Conservation (phyloP, 2,888 invertebrate species). For the Standfussiana lucernea region DNA sequence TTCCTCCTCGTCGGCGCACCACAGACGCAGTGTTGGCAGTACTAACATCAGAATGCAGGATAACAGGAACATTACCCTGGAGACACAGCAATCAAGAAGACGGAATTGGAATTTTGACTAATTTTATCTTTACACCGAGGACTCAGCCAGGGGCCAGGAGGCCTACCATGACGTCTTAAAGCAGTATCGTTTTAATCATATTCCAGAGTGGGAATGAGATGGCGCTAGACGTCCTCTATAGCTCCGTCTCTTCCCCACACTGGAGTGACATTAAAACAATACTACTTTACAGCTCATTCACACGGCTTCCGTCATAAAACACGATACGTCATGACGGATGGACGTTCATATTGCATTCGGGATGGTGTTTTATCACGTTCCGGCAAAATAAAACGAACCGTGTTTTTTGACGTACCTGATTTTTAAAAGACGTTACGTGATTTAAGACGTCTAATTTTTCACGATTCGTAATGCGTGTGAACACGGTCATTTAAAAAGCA, state of each 20-base stretch:
- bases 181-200: neutral
- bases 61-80: slow-evolving; percentile 97
- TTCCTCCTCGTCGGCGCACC: slow-evolving; percentile 96
- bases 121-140: neutral
- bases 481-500: too few relatives aligned
- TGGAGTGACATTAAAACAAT: neutral
- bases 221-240: neutral
- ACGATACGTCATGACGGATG: too few relatives aligned
- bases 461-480: too few relatives aligned
- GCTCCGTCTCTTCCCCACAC: neutral
- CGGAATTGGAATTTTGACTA: neutral
- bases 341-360: too few relatives aligned
- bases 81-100: slow-evolving; percentile 28
- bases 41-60: slow-evolving; percentile 97
- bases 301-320: too few relatives aligned
- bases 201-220: neutral
- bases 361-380: too few relatives aligned
- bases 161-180: neutral
- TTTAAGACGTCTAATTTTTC: too few relatives aligned
- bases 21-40: slow-evolving; percentile 95
- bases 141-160: too few relatives aligned
- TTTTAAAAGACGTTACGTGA: too few relatives aligned
- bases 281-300: too few relatives aligned
- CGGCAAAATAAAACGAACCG: too few relatives aligned
- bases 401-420: too few relatives aligned